phyloP scores from a whole-genome alignment of 2,888 invertebrate genomes.

The Macrosoma leucophasiata region DNA sequence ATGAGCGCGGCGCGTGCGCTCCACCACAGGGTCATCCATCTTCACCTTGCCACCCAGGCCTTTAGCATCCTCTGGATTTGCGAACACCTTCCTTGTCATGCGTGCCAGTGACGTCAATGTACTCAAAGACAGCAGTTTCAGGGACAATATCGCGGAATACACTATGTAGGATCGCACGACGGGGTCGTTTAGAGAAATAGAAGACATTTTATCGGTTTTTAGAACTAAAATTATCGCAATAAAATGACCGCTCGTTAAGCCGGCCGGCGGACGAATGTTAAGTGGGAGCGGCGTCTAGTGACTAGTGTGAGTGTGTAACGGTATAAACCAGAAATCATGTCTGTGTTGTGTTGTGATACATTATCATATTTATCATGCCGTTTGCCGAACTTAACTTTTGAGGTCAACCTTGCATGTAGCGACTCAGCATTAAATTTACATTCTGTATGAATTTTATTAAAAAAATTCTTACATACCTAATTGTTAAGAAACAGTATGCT shows the following conservation, averaged over 20 bases:
- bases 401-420: too few relatives aligned
- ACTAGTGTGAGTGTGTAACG: too few relatives aligned
- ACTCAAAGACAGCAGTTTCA: conserved; percentile 36
- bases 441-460: too few relatives aligned
- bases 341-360: too few relatives aligned
- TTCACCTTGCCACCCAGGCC: conserved; percentile 39
- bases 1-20: conserved; percentile 74
- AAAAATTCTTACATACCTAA: too few relatives aligned
- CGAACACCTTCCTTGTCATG: conserved; percentile 36
- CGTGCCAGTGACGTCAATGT: conserved; percentile 33
- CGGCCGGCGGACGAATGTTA: not conserved
- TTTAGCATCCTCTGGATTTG: conserved; percentile 35
- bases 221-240: not conserved
- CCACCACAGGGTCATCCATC: conserved; percentile 48
- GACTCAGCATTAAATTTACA: too few relatives aligned
- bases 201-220: conserved; percentile 21
- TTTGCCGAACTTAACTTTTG: too few relatives aligned
- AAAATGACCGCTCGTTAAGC: conserved; percentile 8
- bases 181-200: conserved; percentile 30
- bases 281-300: too few relatives aligned
- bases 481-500: too few relatives aligned
- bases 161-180: conserved; percentile 35
- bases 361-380: too few relatives aligned
- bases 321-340: too few relatives aligned
- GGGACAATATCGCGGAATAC: conserved; percentile 36